Conservation (phyloP, 1,140 invertebrate genomes). For the Drosophila kanapiae region DNA sequence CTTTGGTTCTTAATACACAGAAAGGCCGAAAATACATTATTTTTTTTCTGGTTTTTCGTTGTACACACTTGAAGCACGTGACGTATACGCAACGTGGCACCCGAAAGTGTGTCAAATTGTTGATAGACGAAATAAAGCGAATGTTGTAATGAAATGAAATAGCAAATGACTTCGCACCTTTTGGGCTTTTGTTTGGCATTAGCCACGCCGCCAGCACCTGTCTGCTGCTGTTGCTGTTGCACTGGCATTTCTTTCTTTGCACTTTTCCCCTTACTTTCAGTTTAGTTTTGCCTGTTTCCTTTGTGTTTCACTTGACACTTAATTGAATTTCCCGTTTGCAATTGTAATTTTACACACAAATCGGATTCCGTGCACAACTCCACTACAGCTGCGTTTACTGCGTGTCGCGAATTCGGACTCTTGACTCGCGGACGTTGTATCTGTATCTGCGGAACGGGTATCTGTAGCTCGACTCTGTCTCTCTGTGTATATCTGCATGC, state of each 20-base stretch:
- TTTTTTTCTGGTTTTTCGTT: constrained; percentile 13
- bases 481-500: constrained; percentile 55
- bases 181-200: constrained; percentile 46
- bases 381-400: constrained; percentile 17
- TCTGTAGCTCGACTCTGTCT: constrained; percentile 24
- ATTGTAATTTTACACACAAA: constrained; percentile 26
- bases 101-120: constrained; percentile 63
- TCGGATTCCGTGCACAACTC: constrained; percentile 24
- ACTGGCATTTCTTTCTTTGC: constrained; percentile 41
- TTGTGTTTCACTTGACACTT: constrained; percentile 19
- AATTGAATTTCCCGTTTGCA: constrained; percentile 38
- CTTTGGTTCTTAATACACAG: constrained; percentile 24
- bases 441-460: constrained; percentile 32
- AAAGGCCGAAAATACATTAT: constrained; percentile 45
- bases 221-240: background rate
- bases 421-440: constrained; percentile 34
- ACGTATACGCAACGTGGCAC: constrained; percentile 72
- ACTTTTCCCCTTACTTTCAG: constrained; percentile 29
- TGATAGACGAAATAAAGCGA: constrained; percentile 23
- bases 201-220: constrained; percentile 10
- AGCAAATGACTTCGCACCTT: constrained; percentile 58
- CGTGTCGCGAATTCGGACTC: constrained; percentile 37
- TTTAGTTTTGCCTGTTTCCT: background rate
- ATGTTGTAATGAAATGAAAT: constrained; percentile 37
- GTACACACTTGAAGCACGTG: constrained; percentile 44